A percentile compares a stretch with the other conserved stretches of the same genome.
Evolutionary conservation across 2,888 invertebrate species (phyloP).

Genomic region (Tetranychus truncatus): DNA sequence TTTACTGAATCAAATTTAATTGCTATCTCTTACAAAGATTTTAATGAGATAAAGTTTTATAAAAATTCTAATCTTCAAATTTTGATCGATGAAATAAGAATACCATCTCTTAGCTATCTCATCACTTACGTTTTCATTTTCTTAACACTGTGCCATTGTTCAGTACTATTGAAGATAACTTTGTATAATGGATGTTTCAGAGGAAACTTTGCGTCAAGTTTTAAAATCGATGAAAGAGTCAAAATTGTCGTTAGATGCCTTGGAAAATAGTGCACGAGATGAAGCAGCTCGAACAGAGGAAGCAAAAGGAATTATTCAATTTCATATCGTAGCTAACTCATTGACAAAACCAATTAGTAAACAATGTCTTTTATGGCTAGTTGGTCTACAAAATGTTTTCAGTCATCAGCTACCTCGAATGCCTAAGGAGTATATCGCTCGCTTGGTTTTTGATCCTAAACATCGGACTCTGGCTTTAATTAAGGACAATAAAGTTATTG

Average conservation of each 20-base stretch:
- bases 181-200: not conserved
- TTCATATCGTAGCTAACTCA: constrained; percentile 84
- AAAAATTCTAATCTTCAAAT: no score
- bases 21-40: no score
- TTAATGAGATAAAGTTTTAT: no score
- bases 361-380: constrained; percentile 79
- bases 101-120: no score
- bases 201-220: not conserved
- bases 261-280: constrained; percentile 41
- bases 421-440: constrained; percentile 59
- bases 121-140: no score
- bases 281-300: constrained; percentile 81
- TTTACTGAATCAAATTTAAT: no score
- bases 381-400: constrained; percentile 81
- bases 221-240: constrained; percentile 6
- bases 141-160: no score
- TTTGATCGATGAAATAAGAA: no score
- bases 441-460: constrained; percentile 43
- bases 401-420: constrained; percentile 86
- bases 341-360: constrained; percentile 64
- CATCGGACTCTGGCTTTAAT: constrained; percentile 78
- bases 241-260: not conserved
- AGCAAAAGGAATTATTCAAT: constrained; percentile 65
- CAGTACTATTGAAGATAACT: not conserved
- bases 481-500: constrained; percentile 78